Evolutionary conservation across 2,888 invertebrate species (phyloP).

Genomic region (Hoplodrina blanda): DNA sequence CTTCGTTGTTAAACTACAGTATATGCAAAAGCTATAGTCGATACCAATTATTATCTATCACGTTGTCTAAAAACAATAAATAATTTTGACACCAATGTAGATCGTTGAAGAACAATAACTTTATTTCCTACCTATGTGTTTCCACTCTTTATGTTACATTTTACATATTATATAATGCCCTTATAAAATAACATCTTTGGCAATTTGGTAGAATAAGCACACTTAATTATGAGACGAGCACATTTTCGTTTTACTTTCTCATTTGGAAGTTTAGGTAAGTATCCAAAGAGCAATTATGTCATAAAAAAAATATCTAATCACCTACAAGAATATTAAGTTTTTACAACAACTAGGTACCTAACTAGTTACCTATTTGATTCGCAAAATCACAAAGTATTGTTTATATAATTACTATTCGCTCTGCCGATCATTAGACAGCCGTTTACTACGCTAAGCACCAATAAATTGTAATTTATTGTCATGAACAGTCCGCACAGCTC

Average conservation of each 20-base stretch:
- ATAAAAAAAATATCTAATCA: background rate
- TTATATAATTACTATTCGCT: conserved; percentile 41
- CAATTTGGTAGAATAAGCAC: conserved; percentile 41
- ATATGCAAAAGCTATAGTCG: background rate
- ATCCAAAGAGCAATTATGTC: background rate
- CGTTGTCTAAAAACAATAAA: conserved; percentile 7
- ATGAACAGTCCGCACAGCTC: conserved; percentile 20
- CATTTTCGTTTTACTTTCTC: background rate
- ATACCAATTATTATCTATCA: conserved; percentile 10
- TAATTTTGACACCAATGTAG: conserved; percentile 2
- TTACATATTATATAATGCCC: conserved; percentile 11
- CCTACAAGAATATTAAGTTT: background rate
- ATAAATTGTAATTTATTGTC: conserved; percentile 37
- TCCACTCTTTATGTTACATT: background rate
- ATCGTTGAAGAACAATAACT: conserved; percentile 2
- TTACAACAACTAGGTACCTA: conserved; percentile 10
- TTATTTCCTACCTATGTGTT: background rate
- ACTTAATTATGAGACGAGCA: conserved; percentile 13
- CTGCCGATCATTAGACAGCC: conserved; percentile 28
- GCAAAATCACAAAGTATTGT: conserved; percentile 26
- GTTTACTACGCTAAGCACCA: conserved; percentile 30
- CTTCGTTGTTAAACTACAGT: conserved; percentile 10
- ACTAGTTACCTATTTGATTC: conserved; percentile 10
- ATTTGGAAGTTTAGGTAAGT: background rate
- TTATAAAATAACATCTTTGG: conserved; percentile 50